phyloP scores from a whole-genome alignment of 2,888 invertebrate species.

The Anaspis maculata region DNA sequence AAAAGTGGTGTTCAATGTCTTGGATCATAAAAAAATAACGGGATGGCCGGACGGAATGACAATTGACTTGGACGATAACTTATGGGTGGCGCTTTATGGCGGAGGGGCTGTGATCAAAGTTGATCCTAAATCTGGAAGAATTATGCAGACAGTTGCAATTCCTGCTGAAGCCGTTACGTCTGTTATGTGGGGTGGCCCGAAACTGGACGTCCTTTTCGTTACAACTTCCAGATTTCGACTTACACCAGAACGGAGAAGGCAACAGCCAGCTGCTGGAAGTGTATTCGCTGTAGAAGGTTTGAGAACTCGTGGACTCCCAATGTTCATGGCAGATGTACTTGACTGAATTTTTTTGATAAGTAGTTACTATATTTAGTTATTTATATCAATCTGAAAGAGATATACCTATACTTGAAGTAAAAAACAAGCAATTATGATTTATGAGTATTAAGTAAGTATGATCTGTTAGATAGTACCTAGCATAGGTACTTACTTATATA shows the following conservation, averaged over 20 bases:
- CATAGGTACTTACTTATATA: too few relatives aligned
- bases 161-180: slow-evolving; percentile 53
- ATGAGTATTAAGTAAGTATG: too few relatives aligned
- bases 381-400: too few relatives aligned
- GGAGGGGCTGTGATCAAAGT: slow-evolving; percentile 53
- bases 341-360: too few relatives aligned
- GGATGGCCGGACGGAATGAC: slow-evolving; percentile 49
- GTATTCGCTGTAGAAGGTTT: slow-evolving; percentile 36
- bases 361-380: too few relatives aligned
- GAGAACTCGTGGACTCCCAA: slow-evolving; percentile 29
- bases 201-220: slow-evolving; percentile 53
- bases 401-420: too few relatives aligned
- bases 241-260: slow-evolving; percentile 19
- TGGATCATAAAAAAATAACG: slow-evolving; percentile 1
- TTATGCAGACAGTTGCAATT: slow-evolving; percentile 45
- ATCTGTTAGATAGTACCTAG: too few relatives aligned
- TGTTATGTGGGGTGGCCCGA: slow-evolving; percentile 54
- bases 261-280: slow-evolving; percentile 44
- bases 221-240: slow-evolving; percentile 45
- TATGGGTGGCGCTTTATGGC: slow-evolving; percentile 62
- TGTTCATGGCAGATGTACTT: slow-evolving; percentile 29
- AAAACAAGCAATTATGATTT: too few relatives aligned
- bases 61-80: slow-evolving; percentile 62
- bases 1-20: slow-evolving; percentile 19
- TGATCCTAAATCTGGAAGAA: slow-evolving; percentile 38